Base-by-base conservation (phyloP, 2,113 vertebrate species). In the Proteles cristata region DNA sequence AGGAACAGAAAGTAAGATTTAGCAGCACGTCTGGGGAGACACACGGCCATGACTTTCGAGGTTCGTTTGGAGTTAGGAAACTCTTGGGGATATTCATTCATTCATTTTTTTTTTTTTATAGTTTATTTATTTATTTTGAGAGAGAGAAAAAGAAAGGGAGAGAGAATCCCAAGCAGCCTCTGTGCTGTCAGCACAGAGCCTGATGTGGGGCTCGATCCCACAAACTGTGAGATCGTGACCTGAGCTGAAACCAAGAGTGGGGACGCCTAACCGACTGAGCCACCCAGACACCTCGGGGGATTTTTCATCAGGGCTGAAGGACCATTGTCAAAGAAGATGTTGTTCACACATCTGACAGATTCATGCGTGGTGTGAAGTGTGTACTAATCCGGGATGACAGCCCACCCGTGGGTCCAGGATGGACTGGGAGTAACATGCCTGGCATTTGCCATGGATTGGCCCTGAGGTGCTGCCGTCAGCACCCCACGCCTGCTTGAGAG, bases 281-380 rank as follows among this genome's bases (percentile, higher is more conserved):
- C 58, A 61, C 58, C 58, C 7, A 61, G 58, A 21, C 58, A 2
- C 21, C 21, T 21, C 58, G 8, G 58, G 58, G 58, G 53, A 31
- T 73, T 58, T 94, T 71, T 48, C 26, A 45, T 39, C 21, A 33
- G 35, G 58, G n/a, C 31, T 35, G 66, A 92, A 93, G 66, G 58
- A 58, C 31, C 84, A 45, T 48, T 3, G 7, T 69, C 4, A 4
- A 80, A 19, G 50, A 81, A 66, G 23, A 23, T 35, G 9, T 31
- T 43, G 35, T 58, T 58, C 15, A 68, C 50, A 11, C 55, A 88
- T 58, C 25, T 4, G 33, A 71, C 8, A 11, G 21, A 63, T 33
- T 45, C 17, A 4, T 5, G 3, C 0, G 9, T 9, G 43, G 21
- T 12, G 5, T 31, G 26, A 77, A 61, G 48, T 0, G 1, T 11